Evolutionary conservation across 2,113 vertebrate genomes (phyloP), one percentile per base, ranked within the genome.

Genomic region (Grus americana): DNA sequence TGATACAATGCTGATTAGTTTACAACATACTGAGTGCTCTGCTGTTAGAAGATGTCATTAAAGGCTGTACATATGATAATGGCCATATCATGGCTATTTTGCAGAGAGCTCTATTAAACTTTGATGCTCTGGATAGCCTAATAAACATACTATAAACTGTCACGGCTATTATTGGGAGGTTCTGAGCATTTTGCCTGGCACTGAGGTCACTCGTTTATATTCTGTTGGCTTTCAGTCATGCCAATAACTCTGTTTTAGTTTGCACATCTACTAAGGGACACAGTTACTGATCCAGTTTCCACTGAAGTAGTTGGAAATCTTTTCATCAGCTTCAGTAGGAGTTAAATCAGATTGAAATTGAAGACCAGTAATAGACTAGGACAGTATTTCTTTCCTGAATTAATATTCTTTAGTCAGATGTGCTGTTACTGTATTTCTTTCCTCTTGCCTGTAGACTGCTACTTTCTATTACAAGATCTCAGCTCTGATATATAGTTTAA

Each of bases 61-160:
- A 71, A 36, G 0, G 0, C 11, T 30, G 5, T 52, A 26, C 7
- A 4, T 47, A 47, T n/a, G 26, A 62, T 27, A 81, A 36, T 23
- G 15, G 7, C 19, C 26, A 50, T 22, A 42, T 34, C 70, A 44
- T 24, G 47, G 32, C 27, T 57, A 49, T 47, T 80, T 88, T 42
- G 27, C 26, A 75, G 58, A 57, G 24, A 74, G 9, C 21, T 63
- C 55, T 52, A 44, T 57, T 87, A 87, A 79, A n/a, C 6, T 55
- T 66, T 36, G 7, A 20, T 42, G 9, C 4, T 74, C 7, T 74
- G n/a, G 12, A n/a, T 66, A 89, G 22, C 29, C n/a, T 66, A 40
- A 61, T 57, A 71, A 61, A 55, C 8, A 29, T 68, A 38, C n/a
- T 59, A 66, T 26, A 78, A 74, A 46, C 29, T 81, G 3, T 34